These are phyloP conservation scores for Arremon brunneinucha DNA, from an alignment of 2,797 vertebrate species.

Conservation along the genomic window DNA sequence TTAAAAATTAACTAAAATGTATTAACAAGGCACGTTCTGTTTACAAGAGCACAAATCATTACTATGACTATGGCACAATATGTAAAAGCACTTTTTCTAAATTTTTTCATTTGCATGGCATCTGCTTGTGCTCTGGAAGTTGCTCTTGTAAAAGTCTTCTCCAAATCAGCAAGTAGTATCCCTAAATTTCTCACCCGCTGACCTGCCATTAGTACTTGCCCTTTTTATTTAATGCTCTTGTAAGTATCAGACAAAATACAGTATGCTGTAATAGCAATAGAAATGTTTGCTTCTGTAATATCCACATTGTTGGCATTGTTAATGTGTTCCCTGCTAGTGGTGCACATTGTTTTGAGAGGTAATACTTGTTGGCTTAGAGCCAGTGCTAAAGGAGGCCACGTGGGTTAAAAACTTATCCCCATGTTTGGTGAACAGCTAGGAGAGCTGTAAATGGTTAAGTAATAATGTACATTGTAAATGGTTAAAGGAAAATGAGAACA, in stretches of 20 bases:
- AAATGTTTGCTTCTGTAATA: not conserved
- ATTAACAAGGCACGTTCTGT: not conserved
- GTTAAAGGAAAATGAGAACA: not conserved
- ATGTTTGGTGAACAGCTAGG: not conserved
- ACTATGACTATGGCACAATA: not conserved
- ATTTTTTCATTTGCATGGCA: not conserved
- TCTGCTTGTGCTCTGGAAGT: not conserved
- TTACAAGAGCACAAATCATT: not conserved
- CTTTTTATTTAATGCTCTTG: not conserved
- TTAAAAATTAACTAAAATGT: not conserved
- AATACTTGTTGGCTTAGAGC: not conserved
- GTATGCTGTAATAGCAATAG: not conserved
- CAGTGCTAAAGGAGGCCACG: not conserved
- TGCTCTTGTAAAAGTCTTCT: not conserved
- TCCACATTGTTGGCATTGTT: not conserved
- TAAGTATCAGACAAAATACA: not conserved
- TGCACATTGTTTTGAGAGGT: not conserved
- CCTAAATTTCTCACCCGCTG: not conserved
- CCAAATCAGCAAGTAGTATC: not conserved
- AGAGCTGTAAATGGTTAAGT: not conserved
- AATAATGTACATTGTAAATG: accelerated
- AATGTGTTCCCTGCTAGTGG: not conserved
- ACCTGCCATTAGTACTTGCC: not conserved
- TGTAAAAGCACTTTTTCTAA: not conserved
- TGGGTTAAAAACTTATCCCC: not conserved